These are phyloP conservation scores for Lycia hirtaria DNA, from an alignment of 2,888 invertebrate genomes.

Conservation along the genomic window DNA sequence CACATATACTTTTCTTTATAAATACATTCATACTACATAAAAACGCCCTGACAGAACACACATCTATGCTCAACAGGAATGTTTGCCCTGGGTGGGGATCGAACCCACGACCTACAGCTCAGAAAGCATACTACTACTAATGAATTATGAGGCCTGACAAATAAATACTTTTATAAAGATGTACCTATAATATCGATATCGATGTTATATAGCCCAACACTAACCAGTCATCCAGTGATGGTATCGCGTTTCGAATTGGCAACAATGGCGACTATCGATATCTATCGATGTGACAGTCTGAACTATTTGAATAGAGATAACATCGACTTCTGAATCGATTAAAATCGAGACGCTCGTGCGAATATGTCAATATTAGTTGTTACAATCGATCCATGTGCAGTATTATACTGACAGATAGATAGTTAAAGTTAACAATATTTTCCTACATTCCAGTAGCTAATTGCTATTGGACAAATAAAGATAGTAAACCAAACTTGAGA, in stretches of 20 bases:
- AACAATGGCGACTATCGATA: constrained; percentile 36
- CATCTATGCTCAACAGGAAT: too few species aligned
- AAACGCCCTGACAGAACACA: too few species aligned
- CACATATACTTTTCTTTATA: too few species aligned
- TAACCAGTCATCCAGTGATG: constrained; percentile 42
- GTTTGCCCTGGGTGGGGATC: too few species aligned
- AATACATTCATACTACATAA: too few species aligned
- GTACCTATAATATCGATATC: constrained; percentile 26
- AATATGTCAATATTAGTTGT: constrained; percentile 45
- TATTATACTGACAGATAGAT: background rate
- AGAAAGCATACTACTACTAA: too few species aligned
- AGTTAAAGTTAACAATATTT: too few species aligned
- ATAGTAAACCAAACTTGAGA: too few species aligned
- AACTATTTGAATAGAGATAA: constrained; percentile 52
- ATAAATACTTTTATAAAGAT: constrained; percentile 16
- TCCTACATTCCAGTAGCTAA: too few species aligned
- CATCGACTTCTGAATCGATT: constrained; percentile 58
- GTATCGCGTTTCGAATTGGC: constrained; percentile 29
- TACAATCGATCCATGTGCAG: constrained; percentile 13
- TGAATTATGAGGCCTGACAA: too few species aligned
- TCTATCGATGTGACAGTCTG: constrained; percentile 36
- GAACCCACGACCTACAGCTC: too few species aligned
- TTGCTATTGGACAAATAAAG: too few species aligned
- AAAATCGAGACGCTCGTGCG: constrained; percentile 57
- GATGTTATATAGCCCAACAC: constrained; percentile 46